Evolutionary conservation across 1,140 invertebrate genomes (phyloP).

Genomic region (Cotesia chilonis): DNA sequence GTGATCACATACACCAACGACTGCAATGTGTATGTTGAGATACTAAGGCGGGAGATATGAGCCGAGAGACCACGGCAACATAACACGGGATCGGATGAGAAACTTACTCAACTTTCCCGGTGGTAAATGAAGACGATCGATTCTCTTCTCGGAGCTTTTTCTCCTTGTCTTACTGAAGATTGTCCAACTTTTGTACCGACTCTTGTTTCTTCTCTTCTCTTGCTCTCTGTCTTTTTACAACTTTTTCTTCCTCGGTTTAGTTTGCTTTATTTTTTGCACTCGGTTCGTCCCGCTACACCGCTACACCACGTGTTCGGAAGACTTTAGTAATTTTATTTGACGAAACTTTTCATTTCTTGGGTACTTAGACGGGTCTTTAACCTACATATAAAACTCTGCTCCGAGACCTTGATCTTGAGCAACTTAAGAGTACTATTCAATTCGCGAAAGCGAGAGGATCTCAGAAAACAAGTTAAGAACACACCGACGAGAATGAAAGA

Average conservation of each 20-base stretch:
- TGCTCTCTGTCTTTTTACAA: conserved; percentile 1
- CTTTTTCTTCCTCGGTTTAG: background rate
- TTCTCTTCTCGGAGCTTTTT: background rate
- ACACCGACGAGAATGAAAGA: conserved; percentile 14
- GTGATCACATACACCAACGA: background rate
- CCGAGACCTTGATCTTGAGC: conserved; percentile 34
- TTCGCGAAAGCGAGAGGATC: conserved; percentile 7
- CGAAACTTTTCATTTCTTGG: conserved; percentile 22
- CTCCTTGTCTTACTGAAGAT: background rate
- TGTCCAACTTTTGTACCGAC: no score
- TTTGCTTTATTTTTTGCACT: no score
- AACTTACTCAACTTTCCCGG: conserved; percentile 18
- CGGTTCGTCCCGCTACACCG: background rate
- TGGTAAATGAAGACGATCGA: conserved; percentile 16
- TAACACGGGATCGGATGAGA: conserved; percentile 15
- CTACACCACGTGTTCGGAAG: background rate
- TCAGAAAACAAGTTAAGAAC: conserved; percentile 8
- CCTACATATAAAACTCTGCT: conserved; percentile 9
- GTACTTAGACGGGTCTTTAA: background rate
- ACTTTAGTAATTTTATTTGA: conserved; percentile 20
- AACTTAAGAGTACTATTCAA: background rate
- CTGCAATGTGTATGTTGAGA: background rate
- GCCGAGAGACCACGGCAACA: conserved; percentile 3
- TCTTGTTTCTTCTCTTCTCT: background rate
- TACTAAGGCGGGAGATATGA: background rate